Evolutionary conservation across 2,113 vertebrate species (phyloP), one percentile per base, ranked within the genome.

Genomic region (Porphyrio hochstetteri): DNA sequence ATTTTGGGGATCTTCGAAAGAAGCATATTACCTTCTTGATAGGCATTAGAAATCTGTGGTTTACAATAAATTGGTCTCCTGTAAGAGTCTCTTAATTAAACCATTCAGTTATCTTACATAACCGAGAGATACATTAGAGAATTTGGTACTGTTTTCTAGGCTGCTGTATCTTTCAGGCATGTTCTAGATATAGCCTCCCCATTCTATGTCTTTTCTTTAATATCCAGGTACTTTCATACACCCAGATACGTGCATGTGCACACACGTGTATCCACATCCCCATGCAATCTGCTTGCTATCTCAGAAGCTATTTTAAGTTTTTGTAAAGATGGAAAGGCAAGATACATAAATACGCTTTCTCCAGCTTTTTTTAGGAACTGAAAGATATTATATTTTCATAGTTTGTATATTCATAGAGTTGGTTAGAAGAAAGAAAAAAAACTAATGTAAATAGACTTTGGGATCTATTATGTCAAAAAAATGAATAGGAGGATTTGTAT

Each of bases 401-500:
- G 82, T 53, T 27, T 56, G 9, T 50, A 79, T 33, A 76, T 65
- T 65, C 64, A 53, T 14, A n/a, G 18, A 60, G 20, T 59, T 89
- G 42, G 9, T 67, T 82, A 23, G 67, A 71, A 56, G 61, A 57
- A 44, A 57, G 48, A 35, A 53, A 63, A 60, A 52, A 6, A 2
- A 53, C 2, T 53, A 74, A 42, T 25, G 44, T 80, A 55, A 78
- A 71, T n/a, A 63, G 24, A 9, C 5, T 88, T 87, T 17, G 46
- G 20, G 8, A 35, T 88, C 28, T 77, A 35, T 80, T 85, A 33
- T 72, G 38, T 69, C 36, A 65, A 93, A 61, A 82, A 83, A 97
- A 86, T 67, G 59, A 78, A 93, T 60, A 59, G 68, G 87, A 77
- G 52, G 40, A 72, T 65, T 87, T 82, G 18, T 50, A 55, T 69